Percentiles rank a stretch among this genome's conserved stretches.
Evolutionary conservation across 2,888 invertebrate genomes (phyloP).

Genomic region (Pecten maximus): DNA sequence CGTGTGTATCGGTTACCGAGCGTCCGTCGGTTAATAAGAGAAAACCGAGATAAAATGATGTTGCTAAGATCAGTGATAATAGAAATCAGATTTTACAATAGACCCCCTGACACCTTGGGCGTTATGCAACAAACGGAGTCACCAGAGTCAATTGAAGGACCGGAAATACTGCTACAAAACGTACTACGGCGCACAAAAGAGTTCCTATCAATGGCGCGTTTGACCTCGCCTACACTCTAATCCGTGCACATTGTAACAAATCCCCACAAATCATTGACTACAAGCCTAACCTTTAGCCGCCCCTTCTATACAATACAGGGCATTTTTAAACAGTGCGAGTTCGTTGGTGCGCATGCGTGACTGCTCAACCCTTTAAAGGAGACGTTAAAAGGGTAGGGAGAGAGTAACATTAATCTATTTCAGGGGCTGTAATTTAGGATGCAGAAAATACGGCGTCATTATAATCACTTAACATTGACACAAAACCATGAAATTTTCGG

Average conservation of each 20-base stretch:
- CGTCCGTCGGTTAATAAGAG: not conserved
- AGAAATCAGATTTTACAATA: not conserved
- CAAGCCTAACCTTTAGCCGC: constrained; percentile 2
- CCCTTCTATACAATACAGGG: not conserved
- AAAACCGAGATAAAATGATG: not conserved
- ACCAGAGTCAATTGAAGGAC: not conserved
- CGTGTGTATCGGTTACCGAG: not conserved
- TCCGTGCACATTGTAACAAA: constrained; percentile 30
- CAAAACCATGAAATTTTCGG: constrained; percentile 12
- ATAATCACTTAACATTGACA: constrained; percentile 13
- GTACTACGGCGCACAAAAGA: not conserved
- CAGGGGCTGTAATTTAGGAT: not conserved
- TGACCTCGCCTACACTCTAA: not conserved
- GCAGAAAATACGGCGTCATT: constrained; percentile 1
- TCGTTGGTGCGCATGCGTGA: constrained; percentile 33
- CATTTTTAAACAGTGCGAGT: not conserved
- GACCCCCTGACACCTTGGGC: not conserved
- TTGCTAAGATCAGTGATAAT: not conserved
- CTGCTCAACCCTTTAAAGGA: not conserved
- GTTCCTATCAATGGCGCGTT: not conserved
- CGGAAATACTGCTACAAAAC: constrained; percentile 21
- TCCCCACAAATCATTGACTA: constrained; percentile 20
- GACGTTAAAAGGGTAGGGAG: constrained; percentile 4
- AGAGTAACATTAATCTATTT: constrained; percentile 10
- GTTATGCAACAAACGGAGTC: not conserved